Evolutionary conservation across 2,888 invertebrate genomes (phyloP), one percentile per base, ranked within the genome.

Genomic region (Chrysomela aeneicollis): DNA sequence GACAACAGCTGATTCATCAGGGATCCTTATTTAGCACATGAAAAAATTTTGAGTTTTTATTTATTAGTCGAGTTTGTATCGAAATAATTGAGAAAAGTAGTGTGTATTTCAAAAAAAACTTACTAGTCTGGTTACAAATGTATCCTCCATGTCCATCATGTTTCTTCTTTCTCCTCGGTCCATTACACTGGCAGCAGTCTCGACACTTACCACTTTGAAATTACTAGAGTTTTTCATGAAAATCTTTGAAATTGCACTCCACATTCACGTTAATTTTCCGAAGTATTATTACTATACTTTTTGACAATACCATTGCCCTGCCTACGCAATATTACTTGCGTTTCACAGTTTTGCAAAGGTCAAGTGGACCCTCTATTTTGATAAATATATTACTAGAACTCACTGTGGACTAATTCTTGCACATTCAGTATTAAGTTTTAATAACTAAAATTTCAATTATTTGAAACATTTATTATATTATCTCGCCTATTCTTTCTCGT

Each of bases 101-200:
- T 46, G 26, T 46, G 26, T 26, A 35, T 5, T 9, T 50, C 26
- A 18, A 19, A 17, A 46, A 22, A 19, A 37, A 69, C 78, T 85
- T 86, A 88, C 89, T 88, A 88, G 88, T 86, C 87, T 87, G 73
- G 88, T 87, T 79, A 87, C 87, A 84, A 87, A 86, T 78, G 85
- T 85, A 82, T 88, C 88, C 84, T 88, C 88, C 87, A 87, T 86
- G 83, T 88, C 88, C 82, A n/a, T n/a, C n/a, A 83, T 82, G 81
- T 85, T 83, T 82, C 84, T 82, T 59, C 72, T 69, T 70, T 79
- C 78, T 66, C 76, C 76, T 71, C 78, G 80, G 77, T 81, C 81
- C 81, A 80, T 80, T 68, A 71, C 73, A 61, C 69, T 61, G 70
- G 74, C 68, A 71, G 69, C 59, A 55, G 73, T 71, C 67, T 74